These are phyloP conservation scores for Bolinopsis microptera DNA, from an alignment of 37 sponge, comb jelly and placozoan genomes.

Conservation along the genomic window DNA sequence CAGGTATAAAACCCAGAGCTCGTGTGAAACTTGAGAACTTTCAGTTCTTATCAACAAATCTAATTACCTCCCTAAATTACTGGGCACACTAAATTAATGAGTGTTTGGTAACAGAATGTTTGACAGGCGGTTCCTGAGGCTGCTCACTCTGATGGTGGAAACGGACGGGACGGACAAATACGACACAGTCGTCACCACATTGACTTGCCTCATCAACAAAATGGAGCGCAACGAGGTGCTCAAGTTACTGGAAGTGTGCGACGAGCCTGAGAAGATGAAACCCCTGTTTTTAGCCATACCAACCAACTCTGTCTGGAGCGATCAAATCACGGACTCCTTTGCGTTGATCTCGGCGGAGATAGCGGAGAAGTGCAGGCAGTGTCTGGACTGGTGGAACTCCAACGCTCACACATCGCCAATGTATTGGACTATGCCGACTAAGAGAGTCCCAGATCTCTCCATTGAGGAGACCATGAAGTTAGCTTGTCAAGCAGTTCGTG, in stretches of 20 bases:
- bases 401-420: slow-evolving; percentile 22
- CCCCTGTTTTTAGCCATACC: slow-evolving; percentile 24
- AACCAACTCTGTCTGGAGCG: neutral
- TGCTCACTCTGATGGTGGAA: slow-evolving; percentile 5
- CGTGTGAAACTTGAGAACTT: neutral
- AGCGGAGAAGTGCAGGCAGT: slow-evolving; percentile 62
- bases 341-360: slow-evolving; percentile 61
- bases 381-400: slow-evolving; percentile 40
- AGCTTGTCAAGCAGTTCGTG: slow-evolving; percentile 30
- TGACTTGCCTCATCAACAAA: slow-evolving; percentile 64
- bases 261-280: slow-evolving; percentile 23
- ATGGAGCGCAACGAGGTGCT: slow-evolving; percentile 57
- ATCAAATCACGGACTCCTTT: neutral
- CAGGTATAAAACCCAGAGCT: neutral
- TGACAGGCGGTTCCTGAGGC: slow-evolving; percentile 52
- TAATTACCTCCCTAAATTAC: neutral
- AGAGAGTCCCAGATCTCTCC: neutral
- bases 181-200: slow-evolving; percentile 43
- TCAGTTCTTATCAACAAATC: neutral
- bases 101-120: neutral
- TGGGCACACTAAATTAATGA: neutral
- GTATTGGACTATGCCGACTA: slow-evolving; percentile 49
- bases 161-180: slow-evolving; percentile 40
- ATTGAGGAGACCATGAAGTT: slow-evolving; percentile 13
- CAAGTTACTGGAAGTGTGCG: neutral